phyloP scores from a whole-genome alignment of 1,140 invertebrate species.

The Lordiphosa mommai region DNA sequence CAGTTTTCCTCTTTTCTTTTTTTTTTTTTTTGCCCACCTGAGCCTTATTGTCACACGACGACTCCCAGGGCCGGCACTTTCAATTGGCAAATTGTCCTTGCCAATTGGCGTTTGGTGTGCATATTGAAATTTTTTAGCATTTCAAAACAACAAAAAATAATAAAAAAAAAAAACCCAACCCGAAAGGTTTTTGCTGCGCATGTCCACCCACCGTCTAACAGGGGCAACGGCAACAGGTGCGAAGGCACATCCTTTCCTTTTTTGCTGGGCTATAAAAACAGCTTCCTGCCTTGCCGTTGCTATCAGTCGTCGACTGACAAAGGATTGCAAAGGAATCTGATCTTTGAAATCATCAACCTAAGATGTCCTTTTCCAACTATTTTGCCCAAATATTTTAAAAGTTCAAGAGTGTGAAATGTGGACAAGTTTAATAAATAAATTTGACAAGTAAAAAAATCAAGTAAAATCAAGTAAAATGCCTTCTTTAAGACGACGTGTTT shows the following conservation, averaged over 20 bases:
- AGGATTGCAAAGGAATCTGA: conserved; percentile 21
- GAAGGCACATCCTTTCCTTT: not conserved
- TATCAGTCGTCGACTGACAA: not conserved
- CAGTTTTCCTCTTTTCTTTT: conserved; percentile 13
- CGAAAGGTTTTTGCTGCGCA: conserved; percentile 40
- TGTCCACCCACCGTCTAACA: conserved; percentile 28
- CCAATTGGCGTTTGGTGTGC: conserved; percentile 33
- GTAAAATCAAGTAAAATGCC: conserved; percentile 30
- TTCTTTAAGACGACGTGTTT: conserved; percentile 13
- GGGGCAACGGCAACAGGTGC: conserved; percentile 52
- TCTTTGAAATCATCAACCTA: conserved; percentile 8
- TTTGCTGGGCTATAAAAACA: conserved; percentile 54
- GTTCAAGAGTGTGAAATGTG: conserved; percentile 4
- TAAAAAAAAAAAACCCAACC: conserved; percentile 16
- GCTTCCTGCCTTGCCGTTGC: not conserved
- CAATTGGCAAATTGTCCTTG: conserved; percentile 22
- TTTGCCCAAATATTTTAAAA: conserved; percentile 5
- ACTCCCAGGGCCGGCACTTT: conserved; percentile 29
- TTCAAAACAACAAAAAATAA: conserved; percentile 20
- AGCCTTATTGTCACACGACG: conserved; percentile 48
- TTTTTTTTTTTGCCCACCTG: conserved; percentile 49
- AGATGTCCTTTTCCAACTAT: conserved; percentile 25
- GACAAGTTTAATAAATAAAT: conserved; percentile 5
- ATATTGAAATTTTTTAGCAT: conserved; percentile 41
- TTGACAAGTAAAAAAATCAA: conserved; percentile 5